A percentile compares a stretch with the other conserved stretches of the same genome.
Evolutionary conservation across 2,797 vertebrate genomes (phyloP).

Genomic region (Anisognathus igniventris): DNA sequence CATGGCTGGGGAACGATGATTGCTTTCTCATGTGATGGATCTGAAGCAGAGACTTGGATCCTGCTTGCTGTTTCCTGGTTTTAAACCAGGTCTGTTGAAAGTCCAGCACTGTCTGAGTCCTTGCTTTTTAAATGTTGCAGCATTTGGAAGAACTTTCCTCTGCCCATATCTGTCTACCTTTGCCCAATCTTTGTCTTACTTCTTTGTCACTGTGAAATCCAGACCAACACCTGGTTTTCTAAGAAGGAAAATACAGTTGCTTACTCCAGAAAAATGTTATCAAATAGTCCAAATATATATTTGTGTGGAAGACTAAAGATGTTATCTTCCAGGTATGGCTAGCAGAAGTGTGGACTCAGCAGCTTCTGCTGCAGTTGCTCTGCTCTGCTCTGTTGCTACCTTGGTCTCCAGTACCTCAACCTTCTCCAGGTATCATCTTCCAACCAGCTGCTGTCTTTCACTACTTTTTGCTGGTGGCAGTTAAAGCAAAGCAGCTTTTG

Average conservation of each 20-base stretch:
- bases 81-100: neutral
- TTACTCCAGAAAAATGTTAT: neutral
- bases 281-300: neutral
- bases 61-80: neutral
- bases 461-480: neutral
- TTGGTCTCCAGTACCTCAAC: neutral
- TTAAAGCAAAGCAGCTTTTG: neutral
- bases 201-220: neutral
- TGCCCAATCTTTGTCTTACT: neutral
- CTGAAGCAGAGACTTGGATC: neutral
- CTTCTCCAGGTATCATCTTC: neutral
- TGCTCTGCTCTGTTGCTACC: neutral
- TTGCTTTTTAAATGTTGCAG: neutral
- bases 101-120: neutral
- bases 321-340: neutral
- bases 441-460: neutral
- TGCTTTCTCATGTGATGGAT: neutral
- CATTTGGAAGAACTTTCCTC: neutral
- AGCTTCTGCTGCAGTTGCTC: neutral
- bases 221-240: neutral
- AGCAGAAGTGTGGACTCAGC: neutral
- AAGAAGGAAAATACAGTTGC: neutral
- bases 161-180: neutral
- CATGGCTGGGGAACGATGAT: neutral
- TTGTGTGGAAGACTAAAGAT: neutral